A percentile compares a stretch with the other conserved stretches of the same genome.
These are phyloP conservation scores for Ctenopoma multispine DNA, from an alignment of 2,797 vertebrate species.

Conservation along the genomic window DNA sequence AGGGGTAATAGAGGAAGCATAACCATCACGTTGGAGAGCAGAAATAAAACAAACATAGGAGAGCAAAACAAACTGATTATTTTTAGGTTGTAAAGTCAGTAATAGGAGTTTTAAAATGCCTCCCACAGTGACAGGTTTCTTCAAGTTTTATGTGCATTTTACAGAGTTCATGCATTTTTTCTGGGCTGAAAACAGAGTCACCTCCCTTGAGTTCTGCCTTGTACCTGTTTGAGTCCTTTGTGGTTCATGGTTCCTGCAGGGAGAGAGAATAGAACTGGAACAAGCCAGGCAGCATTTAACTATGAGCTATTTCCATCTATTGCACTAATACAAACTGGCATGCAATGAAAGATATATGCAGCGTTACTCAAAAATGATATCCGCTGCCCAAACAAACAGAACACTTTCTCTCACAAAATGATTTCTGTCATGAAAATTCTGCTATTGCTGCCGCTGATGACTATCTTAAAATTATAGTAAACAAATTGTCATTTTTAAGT, in stretches of 20 bases:
- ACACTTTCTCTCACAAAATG: conserved; percentile 43
- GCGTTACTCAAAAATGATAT: conserved; percentile 53
- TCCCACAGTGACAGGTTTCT: conserved; percentile 43
- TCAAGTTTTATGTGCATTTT: conserved; percentile 49
- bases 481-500: conserved; percentile 8
- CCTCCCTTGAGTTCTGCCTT: conserved; percentile 46
- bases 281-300: conserved; percentile 66
- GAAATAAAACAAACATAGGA: no score
- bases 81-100: conserved; percentile 26
- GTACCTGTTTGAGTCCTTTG: conserved; percentile 57
- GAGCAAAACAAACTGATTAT: conserved; percentile 35
- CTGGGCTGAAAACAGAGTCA: conserved; percentile 41
- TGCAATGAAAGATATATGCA: conserved; percentile 59
- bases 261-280: conserved; percentile 60
- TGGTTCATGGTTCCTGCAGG: conserved; percentile 49
- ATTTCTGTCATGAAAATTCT: conserved; percentile 29
- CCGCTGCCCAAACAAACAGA: conserved; percentile 31
- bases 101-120: conserved; percentile 21
- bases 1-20: conserved; percentile 30
- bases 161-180: conserved; percentile 20
- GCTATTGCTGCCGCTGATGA: conserved; percentile 15
- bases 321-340: conserved; percentile 63
- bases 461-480: conserved; percentile 8
- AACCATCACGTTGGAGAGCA: conserved; percentile 28
- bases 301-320: conserved; percentile 66